Evolutionary conservation across 1,140 invertebrate species (phyloP).

Genomic region (Neodiprion fabricii): DNA sequence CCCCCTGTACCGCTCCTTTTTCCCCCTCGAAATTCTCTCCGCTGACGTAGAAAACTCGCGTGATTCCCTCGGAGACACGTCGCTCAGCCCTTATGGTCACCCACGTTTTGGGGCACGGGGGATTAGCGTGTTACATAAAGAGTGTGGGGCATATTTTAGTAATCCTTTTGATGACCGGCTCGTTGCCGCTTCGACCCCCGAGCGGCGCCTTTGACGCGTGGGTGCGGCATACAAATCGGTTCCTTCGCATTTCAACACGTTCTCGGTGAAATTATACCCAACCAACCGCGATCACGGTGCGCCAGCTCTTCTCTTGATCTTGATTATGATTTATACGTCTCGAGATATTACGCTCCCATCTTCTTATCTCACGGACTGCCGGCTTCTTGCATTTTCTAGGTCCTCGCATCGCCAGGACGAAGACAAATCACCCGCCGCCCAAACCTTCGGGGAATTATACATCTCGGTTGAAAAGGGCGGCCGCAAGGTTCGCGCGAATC

Average conservation of each 20-base stretch:
- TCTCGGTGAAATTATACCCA: constrained; percentile 32
- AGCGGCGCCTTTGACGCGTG: constrained; percentile 47
- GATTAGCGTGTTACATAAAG: constrained; percentile 7
- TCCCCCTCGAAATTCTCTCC: too few species aligned
- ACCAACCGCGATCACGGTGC: constrained; percentile 18
- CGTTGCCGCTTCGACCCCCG: constrained; percentile 6
- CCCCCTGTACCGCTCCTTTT: neutral
- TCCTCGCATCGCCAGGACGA: neutral
- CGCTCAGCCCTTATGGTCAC: too few species aligned
- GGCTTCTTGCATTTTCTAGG: too few species aligned
- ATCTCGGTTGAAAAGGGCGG: too few species aligned
- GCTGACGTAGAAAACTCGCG: neutral
- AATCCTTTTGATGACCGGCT: constrained; percentile 35
- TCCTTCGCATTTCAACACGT: constrained; percentile 48
- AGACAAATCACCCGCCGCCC: neutral
- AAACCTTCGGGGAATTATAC: too few species aligned
- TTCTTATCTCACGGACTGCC: neutral
- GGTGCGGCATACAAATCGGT: constrained; percentile 52
- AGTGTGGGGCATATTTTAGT: constrained; percentile 32
- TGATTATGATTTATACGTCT: constrained; percentile 52
- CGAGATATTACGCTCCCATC: neutral
- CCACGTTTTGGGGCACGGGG: neutral
- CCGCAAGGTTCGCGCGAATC: too few species aligned
- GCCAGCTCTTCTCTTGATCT: constrained; percentile 18
- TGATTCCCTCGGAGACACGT: neutral